Conservation (phyloP, 2,113 vertebrate species). For the Poicephalus gulielmi region DNA sequence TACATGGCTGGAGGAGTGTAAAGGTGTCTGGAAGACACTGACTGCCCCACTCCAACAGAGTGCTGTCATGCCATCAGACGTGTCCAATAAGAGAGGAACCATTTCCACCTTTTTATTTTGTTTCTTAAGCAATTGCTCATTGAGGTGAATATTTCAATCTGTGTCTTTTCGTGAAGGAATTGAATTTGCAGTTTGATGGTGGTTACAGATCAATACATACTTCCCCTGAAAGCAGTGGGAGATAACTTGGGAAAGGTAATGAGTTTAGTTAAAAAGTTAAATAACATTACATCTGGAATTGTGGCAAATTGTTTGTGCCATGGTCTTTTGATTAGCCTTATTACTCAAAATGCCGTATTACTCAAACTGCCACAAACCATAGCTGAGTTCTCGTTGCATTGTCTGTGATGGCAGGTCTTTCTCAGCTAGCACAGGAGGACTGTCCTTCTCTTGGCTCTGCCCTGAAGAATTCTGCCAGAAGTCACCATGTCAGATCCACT, state of each 20-base stretch:
- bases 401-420: not conserved
- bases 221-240: not conserved
- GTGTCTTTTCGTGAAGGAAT: not conserved
- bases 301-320: not conserved
- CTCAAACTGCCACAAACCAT: not conserved
- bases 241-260: not conserved
- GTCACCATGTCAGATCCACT: rapidly evolving
- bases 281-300: not conserved
- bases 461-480: not conserved
- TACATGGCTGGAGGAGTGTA: rapidly evolving
- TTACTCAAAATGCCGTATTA: not conserved
- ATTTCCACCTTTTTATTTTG: not conserved
- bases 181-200: not conserved
- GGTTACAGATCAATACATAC: not conserved
- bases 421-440: not conserved
- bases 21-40: not conserved
- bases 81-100: not conserved
- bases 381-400: not conserved
- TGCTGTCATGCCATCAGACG: not conserved
- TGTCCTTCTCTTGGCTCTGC: not conserved
- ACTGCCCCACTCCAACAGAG: rapidly evolving
- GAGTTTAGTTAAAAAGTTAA: not conserved
- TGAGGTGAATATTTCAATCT: not conserved
- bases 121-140: not conserved
- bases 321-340: not conserved